phyloP scores from a whole-genome alignment of 2,888 invertebrate species.

The Mimachlamys varia region DNA sequence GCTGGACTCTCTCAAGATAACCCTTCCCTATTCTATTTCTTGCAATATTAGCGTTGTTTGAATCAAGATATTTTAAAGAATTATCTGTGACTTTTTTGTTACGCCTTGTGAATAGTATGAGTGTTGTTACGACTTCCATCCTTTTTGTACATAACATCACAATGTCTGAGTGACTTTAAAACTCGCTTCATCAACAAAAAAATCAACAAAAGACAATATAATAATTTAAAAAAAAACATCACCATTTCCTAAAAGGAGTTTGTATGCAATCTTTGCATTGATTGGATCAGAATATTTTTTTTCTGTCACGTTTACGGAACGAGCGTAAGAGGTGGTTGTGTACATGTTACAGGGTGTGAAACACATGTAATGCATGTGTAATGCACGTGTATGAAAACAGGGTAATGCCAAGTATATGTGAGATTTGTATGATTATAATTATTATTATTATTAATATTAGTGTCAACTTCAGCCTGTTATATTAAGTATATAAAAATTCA shows the following conservation, averaged over 20 bases:
- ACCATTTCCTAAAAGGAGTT: slow-evolving; percentile 27
- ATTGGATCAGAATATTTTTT: neutral
- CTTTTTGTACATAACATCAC: neutral
- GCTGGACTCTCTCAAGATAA: too few relatives aligned
- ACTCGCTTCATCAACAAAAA: slow-evolving; percentile 1
- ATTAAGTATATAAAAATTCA: too few relatives aligned
- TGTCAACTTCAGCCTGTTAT: too few relatives aligned
- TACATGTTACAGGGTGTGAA: neutral
- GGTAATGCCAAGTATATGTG: neutral
- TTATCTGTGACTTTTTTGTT: neutral
- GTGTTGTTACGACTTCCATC: neutral
- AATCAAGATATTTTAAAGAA: neutral
- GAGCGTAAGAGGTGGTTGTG: slow-evolving; percentile 14
- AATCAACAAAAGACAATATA: neutral
- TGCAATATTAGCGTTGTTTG: neutral
- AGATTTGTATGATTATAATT: too few relatives aligned
- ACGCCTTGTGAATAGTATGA: neutral
- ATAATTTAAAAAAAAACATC: neutral
- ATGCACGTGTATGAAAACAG: slow-evolving; percentile 20
- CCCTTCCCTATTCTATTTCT: neutral
- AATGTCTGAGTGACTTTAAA: slow-evolving; percentile 2
- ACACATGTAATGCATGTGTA: neutral
- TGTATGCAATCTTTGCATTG: neutral
- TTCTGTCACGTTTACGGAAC: slow-evolving; percentile 1
- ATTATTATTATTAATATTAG: too few relatives aligned